These are phyloP conservation scores for Cetoscarus ocellatus DNA, from an alignment of 2,797 vertebrate genomes.

Conservation along the genomic window DNA sequence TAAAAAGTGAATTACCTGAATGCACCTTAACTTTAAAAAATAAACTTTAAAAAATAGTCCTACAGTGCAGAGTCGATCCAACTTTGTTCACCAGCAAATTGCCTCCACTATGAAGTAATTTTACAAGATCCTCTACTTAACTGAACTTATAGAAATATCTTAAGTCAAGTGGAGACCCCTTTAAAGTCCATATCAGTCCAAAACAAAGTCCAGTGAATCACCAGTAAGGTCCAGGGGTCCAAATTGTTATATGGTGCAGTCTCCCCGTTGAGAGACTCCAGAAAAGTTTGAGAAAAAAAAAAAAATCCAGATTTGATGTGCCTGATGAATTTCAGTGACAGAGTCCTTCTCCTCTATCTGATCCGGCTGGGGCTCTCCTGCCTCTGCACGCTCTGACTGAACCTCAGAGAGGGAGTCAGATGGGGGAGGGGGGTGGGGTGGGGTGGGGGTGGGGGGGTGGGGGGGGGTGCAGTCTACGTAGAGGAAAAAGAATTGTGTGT, in stretches of 20 bases:
- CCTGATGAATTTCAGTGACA: slow-evolving; percentile 35
- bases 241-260: slow-evolving; percentile 11
- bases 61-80: slow-evolving; percentile 33
- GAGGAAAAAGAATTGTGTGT: slow-evolving; percentile 81
- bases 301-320: slow-evolving; percentile 38
- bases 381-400: slow-evolving; percentile 73
- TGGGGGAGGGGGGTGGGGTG: slow-evolving; percentile 43
- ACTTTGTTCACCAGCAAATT: slow-evolving; percentile 53
- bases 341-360: slow-evolving; percentile 50
- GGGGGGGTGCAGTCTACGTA: slow-evolving; percentile 63
- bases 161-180: slow-evolving; percentile 18
- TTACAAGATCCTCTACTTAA: slow-evolving; percentile 15
- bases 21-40: not conserved
- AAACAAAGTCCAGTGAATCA: slow-evolving; percentile 48
- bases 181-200: slow-evolving; percentile 45
- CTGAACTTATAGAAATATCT: slow-evolving; percentile 1
- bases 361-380: slow-evolving; percentile 62
- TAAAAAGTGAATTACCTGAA: slow-evolving; percentile 8
- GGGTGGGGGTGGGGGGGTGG: not conserved
- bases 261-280: slow-evolving; percentile 32
- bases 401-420: slow-evolving; percentile 66
- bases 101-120: slow-evolving; percentile 17
- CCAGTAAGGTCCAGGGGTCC: slow-evolving; percentile 26
- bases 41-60: not conserved
- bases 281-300: slow-evolving; percentile 23